Evolutionary conservation across 53 echinoderm and acorn worm species (phyloP).

Genomic region (Echinometra lucunter): DNA sequence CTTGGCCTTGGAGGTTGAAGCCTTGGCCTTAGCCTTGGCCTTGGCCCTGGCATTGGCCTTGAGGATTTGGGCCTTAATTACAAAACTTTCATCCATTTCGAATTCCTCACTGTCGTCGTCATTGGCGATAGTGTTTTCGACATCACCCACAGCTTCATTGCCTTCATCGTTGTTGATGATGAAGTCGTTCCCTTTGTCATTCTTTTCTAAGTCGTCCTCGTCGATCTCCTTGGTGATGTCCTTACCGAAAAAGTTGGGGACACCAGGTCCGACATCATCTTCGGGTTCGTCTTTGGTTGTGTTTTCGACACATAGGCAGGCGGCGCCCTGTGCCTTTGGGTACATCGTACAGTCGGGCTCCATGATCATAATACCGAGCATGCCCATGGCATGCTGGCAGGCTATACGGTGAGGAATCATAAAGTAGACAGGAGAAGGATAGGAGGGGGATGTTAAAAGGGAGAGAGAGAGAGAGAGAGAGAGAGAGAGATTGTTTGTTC

Average conservation of each 20-base stretch:
- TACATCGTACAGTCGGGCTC: constrained; percentile 59
- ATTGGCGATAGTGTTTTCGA: background rate
- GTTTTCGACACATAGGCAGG: constrained; percentile 32
- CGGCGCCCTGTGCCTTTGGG: constrained; percentile 47
- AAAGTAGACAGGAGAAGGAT: background rate
- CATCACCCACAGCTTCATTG: background rate
- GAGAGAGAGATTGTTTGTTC: background rate
- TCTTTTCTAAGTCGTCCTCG: no score
- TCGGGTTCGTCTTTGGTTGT: background rate
- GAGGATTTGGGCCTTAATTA: no score
- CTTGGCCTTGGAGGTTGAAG: no score
- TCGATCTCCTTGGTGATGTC: background rate
- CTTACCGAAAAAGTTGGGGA: background rate
- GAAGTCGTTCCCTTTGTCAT: background rate
- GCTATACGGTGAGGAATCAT: background rate
- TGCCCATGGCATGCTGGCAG: constrained; percentile 29
- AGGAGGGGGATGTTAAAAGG: background rate
- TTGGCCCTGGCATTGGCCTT: no score
- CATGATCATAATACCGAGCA: constrained; percentile 56
- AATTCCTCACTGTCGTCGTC: background rate
- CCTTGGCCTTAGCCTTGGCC: no score
- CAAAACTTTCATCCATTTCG: no score
- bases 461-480: background rate
- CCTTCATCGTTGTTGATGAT: background rate
- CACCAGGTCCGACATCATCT: background rate